Percentiles rank a stretch among this genome's conserved stretches.
Conservation (phyloP, 2,113 vertebrate species). For the Pandion haliaetus region DNA sequence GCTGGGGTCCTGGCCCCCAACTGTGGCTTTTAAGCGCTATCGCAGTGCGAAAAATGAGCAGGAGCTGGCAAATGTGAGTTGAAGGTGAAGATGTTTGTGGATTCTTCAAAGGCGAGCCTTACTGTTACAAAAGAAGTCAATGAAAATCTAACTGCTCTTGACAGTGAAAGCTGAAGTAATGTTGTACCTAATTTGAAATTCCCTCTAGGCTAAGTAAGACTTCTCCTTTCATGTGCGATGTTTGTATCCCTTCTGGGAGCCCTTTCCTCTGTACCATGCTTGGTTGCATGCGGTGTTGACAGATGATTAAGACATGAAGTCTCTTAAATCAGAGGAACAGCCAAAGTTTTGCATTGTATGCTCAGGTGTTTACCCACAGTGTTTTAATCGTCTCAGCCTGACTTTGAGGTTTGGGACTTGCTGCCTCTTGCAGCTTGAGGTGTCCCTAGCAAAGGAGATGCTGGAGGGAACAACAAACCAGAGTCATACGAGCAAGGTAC, state of each 20-base stretch:
- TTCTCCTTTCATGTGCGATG: constrained; percentile 35
- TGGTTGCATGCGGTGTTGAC: constrained; percentile 8
- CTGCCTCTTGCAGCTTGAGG: neutral
- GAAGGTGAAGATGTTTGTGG: constrained; percentile 38
- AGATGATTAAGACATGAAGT: constrained; percentile 67
- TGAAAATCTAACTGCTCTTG: constrained; percentile 23
- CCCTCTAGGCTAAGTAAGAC: constrained; percentile 53
- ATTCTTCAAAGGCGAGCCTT: constrained; percentile 15
- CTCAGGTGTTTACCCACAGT: neutral
- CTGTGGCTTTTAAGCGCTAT: neutral
- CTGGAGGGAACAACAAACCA: neutral
- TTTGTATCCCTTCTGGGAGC: constrained; percentile 50
- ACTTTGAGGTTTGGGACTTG: neutral
- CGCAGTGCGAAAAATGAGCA: rapidly evolving
- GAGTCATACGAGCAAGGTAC: rapidly evolving
- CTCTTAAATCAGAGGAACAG: constrained; percentile 32
- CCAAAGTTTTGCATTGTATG: neutral
- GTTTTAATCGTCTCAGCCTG: neutral
- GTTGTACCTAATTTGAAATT: constrained; percentile 64
- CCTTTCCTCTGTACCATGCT: constrained; percentile 1
- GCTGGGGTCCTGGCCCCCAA: neutral
- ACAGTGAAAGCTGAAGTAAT: constrained; percentile 4
- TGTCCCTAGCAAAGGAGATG: neutral
- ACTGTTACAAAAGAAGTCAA: constrained; percentile 22
- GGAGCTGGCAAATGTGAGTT: neutral